Base-by-base conservation (phyloP, 1,140 invertebrate genomes). In the Trichoplusia ni region DNA sequence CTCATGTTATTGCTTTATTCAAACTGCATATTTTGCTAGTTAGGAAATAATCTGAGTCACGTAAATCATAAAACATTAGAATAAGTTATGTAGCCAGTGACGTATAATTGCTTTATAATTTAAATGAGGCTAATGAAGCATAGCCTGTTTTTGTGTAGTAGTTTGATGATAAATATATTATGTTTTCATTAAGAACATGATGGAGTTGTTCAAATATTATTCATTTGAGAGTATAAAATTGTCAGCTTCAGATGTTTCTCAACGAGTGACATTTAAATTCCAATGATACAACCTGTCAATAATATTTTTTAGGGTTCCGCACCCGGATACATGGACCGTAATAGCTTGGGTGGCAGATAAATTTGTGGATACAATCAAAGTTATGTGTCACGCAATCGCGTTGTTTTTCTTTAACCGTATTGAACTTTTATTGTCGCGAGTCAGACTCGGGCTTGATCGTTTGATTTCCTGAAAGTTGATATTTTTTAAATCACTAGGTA, bases 61-160 rank as follows among this genome's bases (percentile, higher is more conserved):
- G 67, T 86, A 78, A 82, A 81, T 85, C 74, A 79, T 80, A 71
- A 59, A 14, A 65, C 75, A 75, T 70, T 61, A 49, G 44, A 68
- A 42, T 73, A 71, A 76, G 63, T 73, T 72, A 80, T 74, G 53
- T 65, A 29, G 54, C 64, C 49, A 72, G 67, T 69, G 69, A 69
- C 27, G 62, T 53, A 64, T 76, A 77, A 79, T 83, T 79, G 67
- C 72, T 79, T 80, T 75, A 82, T 81, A 71, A 82, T 79, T 75
- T 76, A 77, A 81, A 84, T 80, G 78, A 79, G 75, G 73, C 71
- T 82, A 81, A 84, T 84, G 73, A 84, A 77, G 64, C 38, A 46
- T 60, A 35, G 40, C 42, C 29, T 35, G 29, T 25, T 35, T 1
- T 46, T 9, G 23, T 27, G 7, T 16, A 46, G 27, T 60, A 27